Base-by-base conservation (phyloP, 2,888 invertebrate species). In the Melitaea athalia region DNA sequence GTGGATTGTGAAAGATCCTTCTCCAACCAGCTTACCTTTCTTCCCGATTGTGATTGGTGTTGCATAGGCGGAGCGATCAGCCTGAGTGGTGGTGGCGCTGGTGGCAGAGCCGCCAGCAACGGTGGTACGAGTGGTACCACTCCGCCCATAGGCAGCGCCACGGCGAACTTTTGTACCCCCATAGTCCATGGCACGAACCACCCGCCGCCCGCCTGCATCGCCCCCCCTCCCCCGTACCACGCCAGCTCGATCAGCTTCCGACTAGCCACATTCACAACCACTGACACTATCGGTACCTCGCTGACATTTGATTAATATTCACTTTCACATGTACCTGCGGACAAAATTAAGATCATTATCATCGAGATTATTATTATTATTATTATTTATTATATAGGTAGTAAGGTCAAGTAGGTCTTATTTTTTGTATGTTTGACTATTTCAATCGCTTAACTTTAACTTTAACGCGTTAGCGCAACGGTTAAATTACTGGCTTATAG, bases 141-240 rank as follows among this genome's bases (percentile, higher is more conserved):
- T 31, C 91, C 92, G 33, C 92, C 92, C 91, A 92, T 91, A 47
- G 92, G 92, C 78, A 92, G 81, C 33, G 92, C 92, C 72, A 92
- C 92, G 67, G 92, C 92, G 77, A 92, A 92, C 82, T 92, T 92
- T 76, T 92, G 91, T 85, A 92, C 74, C 74, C 92, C 91, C 91
- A 92, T 81, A 63, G 78, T 90, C 79, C 91, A 91, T 81, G 91
- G 91, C 72, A 91, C 88, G 78, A 91, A 84, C 83, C 91, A 91
- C 82, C 92, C 91, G 60, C 92, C 92, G 69, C 89, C 91, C 73
- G 90, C 91, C 77, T 89, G 89, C 88, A 90, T 90, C 89, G 90
- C 91, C 79, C 87, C 89, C 80, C 89, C 52, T 52, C 52, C 91
- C 79, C 92, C 89, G 92, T 91, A 92, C 92, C 92, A 92, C 90